phyloP scores from a whole-genome alignment of 2,888 invertebrate genomes.

The Palloptera scutellata region DNA sequence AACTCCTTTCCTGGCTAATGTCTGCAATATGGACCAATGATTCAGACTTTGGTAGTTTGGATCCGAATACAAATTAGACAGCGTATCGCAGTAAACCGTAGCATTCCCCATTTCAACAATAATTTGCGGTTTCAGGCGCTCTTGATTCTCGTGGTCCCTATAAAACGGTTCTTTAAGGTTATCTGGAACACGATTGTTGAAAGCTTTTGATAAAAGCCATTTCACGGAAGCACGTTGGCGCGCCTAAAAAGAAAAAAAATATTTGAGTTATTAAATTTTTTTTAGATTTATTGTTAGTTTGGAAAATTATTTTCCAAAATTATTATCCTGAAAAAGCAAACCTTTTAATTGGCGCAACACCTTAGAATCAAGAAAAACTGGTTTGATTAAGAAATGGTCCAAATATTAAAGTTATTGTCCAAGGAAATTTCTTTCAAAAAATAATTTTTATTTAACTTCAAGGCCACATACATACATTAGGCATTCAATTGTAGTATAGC shows the following conservation, averaged over 20 bases:
- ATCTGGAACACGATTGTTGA: constrained; percentile 92
- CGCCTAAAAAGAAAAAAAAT: constrained; percentile 74
- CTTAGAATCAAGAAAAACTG: no score
- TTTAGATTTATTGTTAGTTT: not conserved
- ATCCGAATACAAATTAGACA: constrained; percentile 95
- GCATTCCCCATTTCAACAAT: constrained; percentile 91
- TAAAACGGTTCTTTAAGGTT: constrained; percentile 94
- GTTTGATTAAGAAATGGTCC: no score
- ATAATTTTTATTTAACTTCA: no score
- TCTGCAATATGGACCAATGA: constrained; percentile 94
- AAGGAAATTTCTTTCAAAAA: no score
- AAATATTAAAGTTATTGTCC: no score
- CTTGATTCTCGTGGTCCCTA: constrained; percentile 93
- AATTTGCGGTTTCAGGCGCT: constrained; percentile 91
- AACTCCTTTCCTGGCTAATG: constrained; percentile 89
- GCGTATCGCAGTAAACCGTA: constrained; percentile 91
- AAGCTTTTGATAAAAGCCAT: constrained; percentile 96
- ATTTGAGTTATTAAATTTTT: not conserved
- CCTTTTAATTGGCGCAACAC: no score
- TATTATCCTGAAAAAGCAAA: no score
- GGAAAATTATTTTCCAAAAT: no score
- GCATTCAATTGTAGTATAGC: no score
- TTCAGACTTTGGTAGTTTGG: constrained; percentile 95
- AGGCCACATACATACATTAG: no score
- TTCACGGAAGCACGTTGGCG: constrained; percentile 94